Conservation (phyloP, 2,888 invertebrate genomes). For the Eupithecia subfuscata region DNA sequence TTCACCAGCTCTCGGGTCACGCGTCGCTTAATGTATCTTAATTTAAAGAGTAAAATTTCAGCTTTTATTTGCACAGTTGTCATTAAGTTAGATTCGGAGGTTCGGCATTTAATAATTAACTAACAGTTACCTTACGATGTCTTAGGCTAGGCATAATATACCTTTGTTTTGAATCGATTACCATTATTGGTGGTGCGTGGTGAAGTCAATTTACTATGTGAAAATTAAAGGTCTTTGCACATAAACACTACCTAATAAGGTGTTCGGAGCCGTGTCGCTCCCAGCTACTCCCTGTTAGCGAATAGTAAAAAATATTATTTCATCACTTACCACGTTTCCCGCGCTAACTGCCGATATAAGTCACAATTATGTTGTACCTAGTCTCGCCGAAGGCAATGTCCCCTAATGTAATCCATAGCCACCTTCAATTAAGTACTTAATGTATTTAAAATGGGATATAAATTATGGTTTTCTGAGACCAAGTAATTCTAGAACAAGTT, state of each 20-base stretch:
- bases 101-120: not conserved
- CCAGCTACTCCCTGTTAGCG: not conserved
- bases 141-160: not conserved
- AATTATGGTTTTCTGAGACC: not conserved
- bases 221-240: constrained; percentile 7
- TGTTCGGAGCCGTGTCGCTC: constrained; percentile 16
- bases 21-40: too few relatives aligned
- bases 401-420: constrained; percentile 10
- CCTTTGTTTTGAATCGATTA: not conserved
- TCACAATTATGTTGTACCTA: constrained; percentile 26
- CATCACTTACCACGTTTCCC: constrained; percentile 25
- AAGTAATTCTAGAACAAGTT: not conserved
- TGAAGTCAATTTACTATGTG: constrained; percentile 10
- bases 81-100: not conserved
- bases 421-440: constrained; percentile 14
- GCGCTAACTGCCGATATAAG: constrained; percentile 23
- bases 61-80: not conserved
- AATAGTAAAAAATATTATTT: constrained; percentile 23
- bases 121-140: not conserved
- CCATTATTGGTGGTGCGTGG: not conserved
- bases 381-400: constrained; percentile 18
- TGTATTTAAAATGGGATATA: constrained; percentile 4
- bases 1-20: too few relatives aligned
- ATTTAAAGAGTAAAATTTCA: not conserved
- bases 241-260: constrained; percentile 13